Base-by-base conservation (phyloP, 2,888 invertebrate species). In the Aspidiotus rigidus region DNA sequence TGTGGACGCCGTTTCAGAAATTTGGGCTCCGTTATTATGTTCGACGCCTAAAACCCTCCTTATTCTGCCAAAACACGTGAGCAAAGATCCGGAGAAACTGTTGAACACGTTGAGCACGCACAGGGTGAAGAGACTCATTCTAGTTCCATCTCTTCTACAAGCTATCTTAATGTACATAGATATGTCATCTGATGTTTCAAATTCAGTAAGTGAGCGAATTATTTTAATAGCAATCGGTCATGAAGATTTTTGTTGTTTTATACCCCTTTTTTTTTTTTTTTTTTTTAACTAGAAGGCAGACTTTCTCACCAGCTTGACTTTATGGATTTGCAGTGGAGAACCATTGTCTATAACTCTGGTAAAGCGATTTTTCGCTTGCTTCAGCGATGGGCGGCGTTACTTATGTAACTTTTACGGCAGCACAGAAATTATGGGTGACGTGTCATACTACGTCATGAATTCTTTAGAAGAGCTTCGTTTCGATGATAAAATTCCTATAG, bases 391-490 rank as follows among this genome's bases (percentile, higher is more conserved):
- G 8, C 63, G 67, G n/a, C 86, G 87, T 72, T 81, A 82, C 15
- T 79, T 94, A 55, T 90, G 90, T 66, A 94, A 93, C 77, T 92
- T 93, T 76, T 93, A 93, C 75, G 94, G 94, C 0, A 91, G 92
- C 73, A 93, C 93, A 0, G 94, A 94, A 77, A 86, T 92, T 0
- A 92, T 93, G 88, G 93, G 91, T 0, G 93, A 93, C 76, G 91
- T 93, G 2, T 91, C 92, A 0, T 92, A 84, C 75, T 86, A 87
- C 74, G 81, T 86, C 0, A 80, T 92, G 74, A 83, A 83, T 70
- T 83, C 80, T 63, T 76, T 79, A 13, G 81, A 81, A 7, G 86
- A 89, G 73, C 75, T 90, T 71, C 81, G 84, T 71, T 77, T 81
- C 70, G 83, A 85, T 9, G 75, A 73, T 41, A 88, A 88, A 74